Percentiles rank a stretch among this genome's conserved stretches.
Evolutionary conservation across 1,140 invertebrate genomes (phyloP).

Genomic region (Melitaea cinxia): DNA sequence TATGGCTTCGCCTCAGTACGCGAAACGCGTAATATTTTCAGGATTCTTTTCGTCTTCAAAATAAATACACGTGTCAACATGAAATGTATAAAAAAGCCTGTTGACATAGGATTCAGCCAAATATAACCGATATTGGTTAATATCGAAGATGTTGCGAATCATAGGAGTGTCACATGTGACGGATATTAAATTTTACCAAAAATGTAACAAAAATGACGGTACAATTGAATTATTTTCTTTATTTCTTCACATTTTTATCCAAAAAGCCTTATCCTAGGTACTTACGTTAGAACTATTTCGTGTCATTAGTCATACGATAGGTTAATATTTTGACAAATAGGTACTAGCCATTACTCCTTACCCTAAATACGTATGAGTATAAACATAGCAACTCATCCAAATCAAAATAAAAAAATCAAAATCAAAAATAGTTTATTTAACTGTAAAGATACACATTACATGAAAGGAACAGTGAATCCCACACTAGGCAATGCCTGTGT

Average conservation of each 20-base stretch:
- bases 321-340: no score
- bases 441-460: no score
- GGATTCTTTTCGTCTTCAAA: slow-evolving; percentile 5
- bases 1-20: neutral
- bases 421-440: no score
- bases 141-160: slow-evolving; percentile 9
- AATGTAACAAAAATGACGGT: slow-evolving; percentile 11
- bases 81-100: slow-evolving; percentile 20
- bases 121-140: slow-evolving; percentile 27
- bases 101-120: slow-evolving; percentile 25
- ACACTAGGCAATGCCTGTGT: no score
- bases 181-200: slow-evolving; percentile 14
- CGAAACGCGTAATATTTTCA: slow-evolving; percentile 1
- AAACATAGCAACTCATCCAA: no score
- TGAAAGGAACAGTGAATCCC: no score
- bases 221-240: neutral
- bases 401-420: no score
- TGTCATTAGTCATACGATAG: no score
- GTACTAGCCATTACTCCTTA: no score
- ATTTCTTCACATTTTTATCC: no score
- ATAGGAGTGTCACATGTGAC: slow-evolving; percentile 9
- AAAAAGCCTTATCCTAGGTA: neutral
- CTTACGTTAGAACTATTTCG: no score
- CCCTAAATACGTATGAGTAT: no score
- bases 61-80: slow-evolving; percentile 21